phyloP scores from a whole-genome alignment of 1,140 invertebrate genomes.

The Scaptomyza hsui region DNA sequence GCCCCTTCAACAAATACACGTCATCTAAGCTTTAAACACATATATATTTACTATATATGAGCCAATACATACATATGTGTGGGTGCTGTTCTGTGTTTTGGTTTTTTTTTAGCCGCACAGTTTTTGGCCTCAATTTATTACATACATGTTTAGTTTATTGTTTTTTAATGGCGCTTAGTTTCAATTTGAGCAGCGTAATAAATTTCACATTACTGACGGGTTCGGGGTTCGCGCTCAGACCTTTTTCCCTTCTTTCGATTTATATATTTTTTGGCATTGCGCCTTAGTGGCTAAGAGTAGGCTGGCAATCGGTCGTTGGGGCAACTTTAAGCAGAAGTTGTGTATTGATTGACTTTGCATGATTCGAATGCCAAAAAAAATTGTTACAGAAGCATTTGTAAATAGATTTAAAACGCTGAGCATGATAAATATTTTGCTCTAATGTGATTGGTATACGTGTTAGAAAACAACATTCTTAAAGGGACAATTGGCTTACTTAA shows the following conservation, averaged over 20 bases:
- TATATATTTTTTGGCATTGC: background rate
- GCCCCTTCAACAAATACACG: constrained; percentile 37
- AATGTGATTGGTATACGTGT: background rate
- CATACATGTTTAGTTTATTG: constrained; percentile 80
- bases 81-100: constrained; percentile 1
- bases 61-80: constrained; percentile 1
- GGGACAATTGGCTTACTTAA: too few relatives aligned
- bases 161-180: constrained; percentile 80
- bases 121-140: constrained; percentile 70
- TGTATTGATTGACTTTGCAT: constrained; percentile 14
- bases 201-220: constrained; percentile 73
- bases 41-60: constrained; percentile 1
- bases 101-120: constrained; percentile 19
- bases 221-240: constrained; percentile 19
- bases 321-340: background rate
- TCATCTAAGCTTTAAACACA: constrained; percentile 27
- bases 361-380: background rate
- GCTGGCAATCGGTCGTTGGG: background rate
- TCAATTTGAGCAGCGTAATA: constrained; percentile 77
- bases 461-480: too few relatives aligned
- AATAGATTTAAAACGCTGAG: constrained; percentile 1
- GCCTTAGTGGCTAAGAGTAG: constrained; percentile 13
- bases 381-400: background rate
- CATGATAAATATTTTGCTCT: background rate
- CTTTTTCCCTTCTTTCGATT: constrained; percentile 16